Conservation (phyloP, 2,888 invertebrate species). For the Allophyes oxyacanthae region DNA sequence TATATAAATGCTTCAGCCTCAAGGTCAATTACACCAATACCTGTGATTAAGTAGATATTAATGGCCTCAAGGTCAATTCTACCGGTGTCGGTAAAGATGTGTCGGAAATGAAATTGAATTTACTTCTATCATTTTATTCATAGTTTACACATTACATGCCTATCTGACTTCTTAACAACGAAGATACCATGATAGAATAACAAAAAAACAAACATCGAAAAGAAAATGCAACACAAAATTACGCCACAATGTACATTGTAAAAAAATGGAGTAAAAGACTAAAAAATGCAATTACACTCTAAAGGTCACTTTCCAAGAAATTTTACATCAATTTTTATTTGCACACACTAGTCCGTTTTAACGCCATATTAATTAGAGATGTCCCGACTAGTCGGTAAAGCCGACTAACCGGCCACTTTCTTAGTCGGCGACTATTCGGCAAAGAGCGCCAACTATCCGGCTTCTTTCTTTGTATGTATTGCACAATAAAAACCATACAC, state of each 20-base stretch:
- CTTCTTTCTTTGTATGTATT: too few relatives aligned
- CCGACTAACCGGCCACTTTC: too few relatives aligned
- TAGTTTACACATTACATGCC: conserved; percentile 76
- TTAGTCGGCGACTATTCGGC: too few relatives aligned
- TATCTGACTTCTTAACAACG: conserved; percentile 68
- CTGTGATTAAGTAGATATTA: too few relatives aligned
- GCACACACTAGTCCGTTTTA: conserved; percentile 42
- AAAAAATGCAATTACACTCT: conserved; percentile 38
- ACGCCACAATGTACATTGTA: conserved; percentile 55
- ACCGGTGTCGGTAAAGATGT: too few relatives aligned
- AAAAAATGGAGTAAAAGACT: conserved; percentile 22
- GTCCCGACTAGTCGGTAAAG: too few relatives aligned
- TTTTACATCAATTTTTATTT: conserved; percentile 34
- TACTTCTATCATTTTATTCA: conserved; percentile 74
- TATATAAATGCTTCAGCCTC: too few relatives aligned
- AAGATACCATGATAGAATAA: conserved; percentile 69
- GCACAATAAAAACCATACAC: too few relatives aligned
- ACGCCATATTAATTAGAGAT: neutral
- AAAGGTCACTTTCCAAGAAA: conserved; percentile 36
- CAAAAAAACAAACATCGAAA: conserved; percentile 68
- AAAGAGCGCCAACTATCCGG: too few relatives aligned
- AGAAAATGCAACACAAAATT: conserved; percentile 62
- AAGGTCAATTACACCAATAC: too few relatives aligned
- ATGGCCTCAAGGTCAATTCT: too few relatives aligned
- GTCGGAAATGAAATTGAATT: conserved; percentile 21